Evolutionary conservation across 2,888 invertebrate species (phyloP).

Genomic region (Pseudoips prasinana): DNA sequence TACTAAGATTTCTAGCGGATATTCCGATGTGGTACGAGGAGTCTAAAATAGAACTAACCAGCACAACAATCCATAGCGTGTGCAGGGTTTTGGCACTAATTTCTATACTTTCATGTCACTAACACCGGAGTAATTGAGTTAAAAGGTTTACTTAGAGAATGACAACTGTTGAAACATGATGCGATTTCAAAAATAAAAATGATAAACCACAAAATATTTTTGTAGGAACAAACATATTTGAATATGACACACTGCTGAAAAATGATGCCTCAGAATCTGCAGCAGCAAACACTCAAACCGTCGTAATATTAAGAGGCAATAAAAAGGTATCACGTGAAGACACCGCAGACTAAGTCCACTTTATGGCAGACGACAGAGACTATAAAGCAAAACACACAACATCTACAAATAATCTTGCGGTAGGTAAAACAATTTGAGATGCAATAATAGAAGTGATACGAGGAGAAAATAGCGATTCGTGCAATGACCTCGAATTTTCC

Average conservation of each 20-base stretch:
- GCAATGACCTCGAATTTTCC: slow-evolving; percentile 48
- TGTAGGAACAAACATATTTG: not conserved
- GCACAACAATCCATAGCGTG: slow-evolving; percentile 35
- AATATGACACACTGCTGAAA: not conserved
- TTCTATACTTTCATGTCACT: slow-evolving; percentile 14
- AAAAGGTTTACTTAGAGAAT: slow-evolving; percentile 5
- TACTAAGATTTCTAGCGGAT: not conserved
- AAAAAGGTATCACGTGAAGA: slow-evolving; percentile 12
- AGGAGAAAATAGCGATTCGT: slow-evolving; percentile 24
- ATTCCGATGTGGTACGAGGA: not conserved
- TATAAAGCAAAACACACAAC: slow-evolving; percentile 9
- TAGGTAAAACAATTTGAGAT: slow-evolving; percentile 14
- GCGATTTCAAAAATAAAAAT: no score
- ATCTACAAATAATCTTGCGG: slow-evolving; percentile 19
- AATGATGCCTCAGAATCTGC: not conserved
- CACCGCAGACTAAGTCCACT: slow-evolving; percentile 16
- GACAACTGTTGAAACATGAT: no score
- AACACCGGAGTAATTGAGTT: slow-evolving; percentile 16
- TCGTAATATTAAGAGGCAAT: slow-evolving; percentile 6
- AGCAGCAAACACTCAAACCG: not conserved
- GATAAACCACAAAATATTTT: no score
- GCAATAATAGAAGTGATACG: slow-evolving; percentile 29
- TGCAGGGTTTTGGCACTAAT: slow-evolving; percentile 32
- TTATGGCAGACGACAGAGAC: slow-evolving; percentile 14
- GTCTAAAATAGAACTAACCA: slow-evolving; percentile 45